phyloP scores from a whole-genome alignment of 2,888 invertebrate species.

The Bombylius major region DNA sequence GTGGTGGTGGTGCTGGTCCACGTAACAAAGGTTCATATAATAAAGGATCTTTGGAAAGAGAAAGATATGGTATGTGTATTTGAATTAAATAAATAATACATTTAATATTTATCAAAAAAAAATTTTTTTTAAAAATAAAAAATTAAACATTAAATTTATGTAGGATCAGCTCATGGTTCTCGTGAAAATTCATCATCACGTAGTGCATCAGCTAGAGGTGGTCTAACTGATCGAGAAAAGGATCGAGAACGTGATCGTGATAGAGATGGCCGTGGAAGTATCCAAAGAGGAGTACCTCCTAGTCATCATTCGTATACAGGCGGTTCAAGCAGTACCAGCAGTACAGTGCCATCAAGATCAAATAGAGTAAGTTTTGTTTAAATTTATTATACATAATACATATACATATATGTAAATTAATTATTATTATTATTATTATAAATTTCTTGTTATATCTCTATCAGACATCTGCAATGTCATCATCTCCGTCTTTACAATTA shows the following conservation, averaged over 20 bases:
- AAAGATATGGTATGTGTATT: slow-evolving; percentile 23
- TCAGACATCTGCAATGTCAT: no score
- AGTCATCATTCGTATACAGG: neutral
- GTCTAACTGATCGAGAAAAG: slow-evolving; percentile 1
- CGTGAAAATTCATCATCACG: slow-evolving; percentile 35
- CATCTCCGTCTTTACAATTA: no score
- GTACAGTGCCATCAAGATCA: neutral
- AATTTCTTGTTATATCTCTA: no score
- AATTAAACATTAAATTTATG: neutral
- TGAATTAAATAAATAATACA: neutral
- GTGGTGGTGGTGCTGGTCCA: slow-evolving; percentile 20
- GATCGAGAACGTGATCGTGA: neutral
- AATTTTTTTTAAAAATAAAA: no score
- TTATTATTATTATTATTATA: no score
- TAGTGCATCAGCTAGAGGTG: slow-evolving; percentile 23
- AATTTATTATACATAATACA: neutral
- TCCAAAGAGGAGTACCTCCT: slow-evolving; percentile 10
- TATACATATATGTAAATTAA: no score
- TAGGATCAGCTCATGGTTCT: slow-evolving; percentile 44
- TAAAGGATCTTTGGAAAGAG: slow-evolving; percentile 32
- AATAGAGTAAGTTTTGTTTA: neutral
- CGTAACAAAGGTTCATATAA: slow-evolving; percentile 31
- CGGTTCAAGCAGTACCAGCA: neutral
- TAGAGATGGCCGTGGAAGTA: slow-evolving; percentile 23
- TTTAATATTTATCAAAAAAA: no score